A percentile compares a stretch with the other conserved stretches of the same genome.
These are phyloP conservation scores for Phrynocephalus versicolor DNA, from an alignment of 2,113 vertebrate genomes.

Conservation along the genomic window DNA sequence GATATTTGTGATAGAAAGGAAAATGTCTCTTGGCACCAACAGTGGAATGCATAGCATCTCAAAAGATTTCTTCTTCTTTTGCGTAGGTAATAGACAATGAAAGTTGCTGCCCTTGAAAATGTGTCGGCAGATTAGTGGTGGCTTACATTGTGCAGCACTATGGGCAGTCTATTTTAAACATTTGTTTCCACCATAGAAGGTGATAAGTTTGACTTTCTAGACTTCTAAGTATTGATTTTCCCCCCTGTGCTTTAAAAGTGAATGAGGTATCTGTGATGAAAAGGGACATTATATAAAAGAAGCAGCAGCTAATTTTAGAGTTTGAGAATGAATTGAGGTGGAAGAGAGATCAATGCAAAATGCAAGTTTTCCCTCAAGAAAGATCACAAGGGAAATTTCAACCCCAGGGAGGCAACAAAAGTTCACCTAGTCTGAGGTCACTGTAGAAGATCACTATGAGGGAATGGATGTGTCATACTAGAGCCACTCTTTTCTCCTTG, in stretches of 20 bases:
- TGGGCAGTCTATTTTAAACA: slow-evolving; percentile 12
- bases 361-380: slow-evolving; percentile 2
- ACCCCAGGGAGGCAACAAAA: neutral
- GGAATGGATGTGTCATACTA: neutral
- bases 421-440: neutral
- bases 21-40: slow-evolving; percentile 11
- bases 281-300: neutral
- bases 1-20: slow-evolving; percentile 8
- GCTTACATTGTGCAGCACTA: slow-evolving; percentile 8
- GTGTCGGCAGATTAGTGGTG: neutral
- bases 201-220: slow-evolving; percentile 23
- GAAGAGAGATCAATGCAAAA: slow-evolving; percentile 21
- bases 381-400: neutral
- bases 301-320: slow-evolving; percentile 33
- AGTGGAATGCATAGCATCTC: slow-evolving; percentile 7
- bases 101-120: neutral
- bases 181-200: slow-evolving; percentile 36
- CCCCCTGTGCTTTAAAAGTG: neutral
- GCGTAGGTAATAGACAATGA: neutral
- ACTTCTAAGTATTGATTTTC: slow-evolving; percentile 16
- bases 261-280: slow-evolving; percentile 3
- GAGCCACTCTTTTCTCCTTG: neutral
- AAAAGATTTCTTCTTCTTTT: slow-evolving; percentile 22
- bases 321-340: neutral
- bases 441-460: neutral